These are phyloP conservation scores for Anolis sagrei DNA, from an alignment of 2,113 vertebrate species.

Conservation along the genomic window DNA sequence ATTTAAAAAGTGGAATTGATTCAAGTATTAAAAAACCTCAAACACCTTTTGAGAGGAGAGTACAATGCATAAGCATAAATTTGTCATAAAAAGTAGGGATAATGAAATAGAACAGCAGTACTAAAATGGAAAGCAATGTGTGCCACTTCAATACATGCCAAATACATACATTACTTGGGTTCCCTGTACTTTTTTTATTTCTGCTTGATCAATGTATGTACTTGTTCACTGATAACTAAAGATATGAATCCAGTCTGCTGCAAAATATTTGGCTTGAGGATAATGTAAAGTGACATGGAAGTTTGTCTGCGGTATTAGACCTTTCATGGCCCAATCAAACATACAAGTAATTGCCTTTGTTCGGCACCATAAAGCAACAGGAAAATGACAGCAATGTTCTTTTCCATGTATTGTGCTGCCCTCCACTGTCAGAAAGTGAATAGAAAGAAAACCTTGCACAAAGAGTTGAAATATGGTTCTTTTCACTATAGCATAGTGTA, in stretches of 20 bases:
- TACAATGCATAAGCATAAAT: neutral
- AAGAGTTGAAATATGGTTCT: neutral
- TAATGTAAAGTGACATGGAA: neutral
- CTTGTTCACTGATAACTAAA: neutral
- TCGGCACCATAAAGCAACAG: neutral
- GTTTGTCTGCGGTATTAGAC: neutral
- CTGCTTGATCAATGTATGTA: neutral
- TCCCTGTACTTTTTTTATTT: neutral
- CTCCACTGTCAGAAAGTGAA: neutral
- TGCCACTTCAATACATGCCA: neutral
- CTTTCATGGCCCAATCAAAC: neutral
- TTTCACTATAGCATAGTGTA: neutral
- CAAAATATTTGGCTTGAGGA: neutral
- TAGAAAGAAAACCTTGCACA: neutral
- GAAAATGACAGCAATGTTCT: neutral
- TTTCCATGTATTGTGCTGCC: neutral
- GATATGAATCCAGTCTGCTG: neutral
- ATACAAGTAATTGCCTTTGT: neutral
- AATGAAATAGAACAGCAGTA: neutral
- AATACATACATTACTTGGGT: neutral
- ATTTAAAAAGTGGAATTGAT: neutral
- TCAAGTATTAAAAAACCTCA: neutral
- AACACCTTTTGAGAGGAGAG: neutral
- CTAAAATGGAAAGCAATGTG: neutral
- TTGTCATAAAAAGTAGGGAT: neutral